These are phyloP conservation scores for Exocentrus adspersus DNA, from an alignment of 2,888 invertebrate genomes.

Conservation along the genomic window DNA sequence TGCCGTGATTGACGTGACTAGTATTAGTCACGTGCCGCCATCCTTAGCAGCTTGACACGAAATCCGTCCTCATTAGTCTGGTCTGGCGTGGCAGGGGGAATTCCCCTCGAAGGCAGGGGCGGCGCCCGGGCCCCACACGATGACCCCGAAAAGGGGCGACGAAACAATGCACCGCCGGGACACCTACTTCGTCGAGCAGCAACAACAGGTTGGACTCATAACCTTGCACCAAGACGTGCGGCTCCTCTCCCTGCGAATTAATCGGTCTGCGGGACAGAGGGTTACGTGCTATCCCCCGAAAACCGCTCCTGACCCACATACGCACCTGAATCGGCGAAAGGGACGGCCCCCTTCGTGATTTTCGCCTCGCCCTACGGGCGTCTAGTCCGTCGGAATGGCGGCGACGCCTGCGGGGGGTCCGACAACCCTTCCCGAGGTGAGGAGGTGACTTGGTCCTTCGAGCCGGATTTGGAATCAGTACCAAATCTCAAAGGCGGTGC, in stretches of 20 bases:
- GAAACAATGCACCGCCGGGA: slow-evolving; percentile 34
- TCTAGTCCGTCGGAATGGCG: slow-evolving; percentile 8
- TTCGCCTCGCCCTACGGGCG: slow-evolving; percentile 34
- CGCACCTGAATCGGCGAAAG: slow-evolving; percentile 29
- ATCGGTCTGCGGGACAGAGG: slow-evolving; percentile 43
- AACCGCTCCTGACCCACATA: slow-evolving; percentile 46
- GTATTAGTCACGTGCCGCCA: too few species aligned
- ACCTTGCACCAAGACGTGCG: slow-evolving; percentile 41
- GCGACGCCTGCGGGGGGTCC: too few species aligned
- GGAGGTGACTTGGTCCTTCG: too few species aligned
- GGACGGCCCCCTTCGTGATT: slow-evolving; percentile 32
- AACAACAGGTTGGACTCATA: slow-evolving; percentile 46
- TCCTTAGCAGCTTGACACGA: background rate
- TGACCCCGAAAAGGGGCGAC: slow-evolving; percentile 35
- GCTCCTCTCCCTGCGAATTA: slow-evolving; percentile 41
- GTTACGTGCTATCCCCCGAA: slow-evolving; percentile 45
- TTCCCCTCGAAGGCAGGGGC: background rate
- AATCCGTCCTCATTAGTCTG: background rate
- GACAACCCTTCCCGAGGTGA: too few species aligned
- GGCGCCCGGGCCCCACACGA: slow-evolving; percentile 28
- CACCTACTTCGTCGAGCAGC: slow-evolving; percentile 44
- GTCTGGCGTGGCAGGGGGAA: background rate
- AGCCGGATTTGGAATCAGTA: too few species aligned
- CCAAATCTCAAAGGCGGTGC: too few species aligned
- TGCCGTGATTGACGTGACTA: too few species aligned